Conservation (phyloP, 2,113 vertebrate species). For the Parotia lawesii region DNA sequence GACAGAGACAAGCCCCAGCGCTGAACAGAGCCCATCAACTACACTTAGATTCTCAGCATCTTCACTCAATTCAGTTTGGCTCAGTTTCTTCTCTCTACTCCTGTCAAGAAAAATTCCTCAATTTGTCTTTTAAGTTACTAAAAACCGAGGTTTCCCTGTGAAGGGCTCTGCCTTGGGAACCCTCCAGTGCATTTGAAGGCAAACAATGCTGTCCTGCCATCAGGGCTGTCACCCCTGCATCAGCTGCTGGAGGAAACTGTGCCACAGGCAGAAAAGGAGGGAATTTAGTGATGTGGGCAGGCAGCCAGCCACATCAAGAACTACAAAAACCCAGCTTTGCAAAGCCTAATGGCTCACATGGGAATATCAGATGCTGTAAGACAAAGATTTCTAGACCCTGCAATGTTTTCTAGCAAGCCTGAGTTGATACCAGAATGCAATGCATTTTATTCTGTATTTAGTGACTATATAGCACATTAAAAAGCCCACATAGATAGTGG, state of each 20-base stretch:
- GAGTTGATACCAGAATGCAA: neutral
- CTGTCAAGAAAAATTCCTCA: neutral
- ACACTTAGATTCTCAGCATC: neutral
- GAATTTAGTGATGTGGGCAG: neutral
- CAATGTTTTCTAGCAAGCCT: neutral
- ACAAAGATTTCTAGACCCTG: neutral
- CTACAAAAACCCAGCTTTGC: neutral
- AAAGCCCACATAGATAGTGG: neutral
- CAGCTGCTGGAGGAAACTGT: neutral
- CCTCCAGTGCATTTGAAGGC: neutral
- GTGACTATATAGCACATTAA: neutral
- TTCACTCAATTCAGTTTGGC: neutral
- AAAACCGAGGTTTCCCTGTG: neutral
- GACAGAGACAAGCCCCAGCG: neutral
- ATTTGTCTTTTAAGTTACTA: neutral
- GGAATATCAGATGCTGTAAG: neutral
- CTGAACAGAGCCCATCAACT: slow-evolving; percentile 5
- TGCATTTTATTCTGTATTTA: neutral
- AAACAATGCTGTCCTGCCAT: neutral
- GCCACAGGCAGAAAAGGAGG: neutral
- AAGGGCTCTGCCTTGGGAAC: neutral
- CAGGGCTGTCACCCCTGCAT: neutral
- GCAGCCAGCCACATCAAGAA: neutral
- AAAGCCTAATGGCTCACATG: neutral
- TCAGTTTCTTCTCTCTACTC: neutral